A percentile compares a stretch with the other conserved stretches of the same genome.
These are phyloP conservation scores for Pollenia amentaria DNA, from an alignment of 2,888 invertebrate species.

Conservation along the genomic window DNA sequence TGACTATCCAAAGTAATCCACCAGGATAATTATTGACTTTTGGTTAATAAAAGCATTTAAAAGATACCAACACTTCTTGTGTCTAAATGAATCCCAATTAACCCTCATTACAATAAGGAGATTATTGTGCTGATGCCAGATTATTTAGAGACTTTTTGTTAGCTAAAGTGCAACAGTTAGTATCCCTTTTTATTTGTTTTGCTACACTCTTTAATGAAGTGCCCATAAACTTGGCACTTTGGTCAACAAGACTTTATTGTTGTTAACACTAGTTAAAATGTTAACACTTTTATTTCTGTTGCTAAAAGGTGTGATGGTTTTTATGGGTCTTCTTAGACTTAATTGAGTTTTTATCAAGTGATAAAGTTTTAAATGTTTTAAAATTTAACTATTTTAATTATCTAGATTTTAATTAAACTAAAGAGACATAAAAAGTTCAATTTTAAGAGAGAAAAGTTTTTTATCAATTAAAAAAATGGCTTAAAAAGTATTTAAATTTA, in stretches of 20 bases:
- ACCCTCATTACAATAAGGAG: background rate
- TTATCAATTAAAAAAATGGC: no score
- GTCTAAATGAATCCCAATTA: background rate
- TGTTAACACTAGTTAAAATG: background rate
- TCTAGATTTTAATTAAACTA: no score
- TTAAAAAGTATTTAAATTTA: no score
- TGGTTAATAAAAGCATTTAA: constrained; percentile 29
- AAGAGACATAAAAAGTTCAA: no score
- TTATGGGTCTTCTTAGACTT: background rate
- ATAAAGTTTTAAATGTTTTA: background rate
- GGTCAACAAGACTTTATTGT: constrained; percentile 4
- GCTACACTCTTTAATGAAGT: background rate
- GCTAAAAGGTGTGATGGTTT: background rate
- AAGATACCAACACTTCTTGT: background rate
- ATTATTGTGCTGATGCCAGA: constrained; percentile 5
- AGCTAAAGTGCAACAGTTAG: background rate
- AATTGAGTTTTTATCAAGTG: constrained; percentile 30
- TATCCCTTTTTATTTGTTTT: constrained; percentile 20
- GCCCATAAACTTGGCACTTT: constrained; percentile 13
- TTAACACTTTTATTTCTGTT: background rate
- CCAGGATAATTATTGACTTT: constrained; percentile 10
- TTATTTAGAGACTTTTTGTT: background rate
- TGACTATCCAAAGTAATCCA: background rate
- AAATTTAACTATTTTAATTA: background rate
- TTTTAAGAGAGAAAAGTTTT: no score